Evolutionary conservation across 2,888 invertebrate species (phyloP).

Genomic region (Lasioglossum zephyrum): DNA sequence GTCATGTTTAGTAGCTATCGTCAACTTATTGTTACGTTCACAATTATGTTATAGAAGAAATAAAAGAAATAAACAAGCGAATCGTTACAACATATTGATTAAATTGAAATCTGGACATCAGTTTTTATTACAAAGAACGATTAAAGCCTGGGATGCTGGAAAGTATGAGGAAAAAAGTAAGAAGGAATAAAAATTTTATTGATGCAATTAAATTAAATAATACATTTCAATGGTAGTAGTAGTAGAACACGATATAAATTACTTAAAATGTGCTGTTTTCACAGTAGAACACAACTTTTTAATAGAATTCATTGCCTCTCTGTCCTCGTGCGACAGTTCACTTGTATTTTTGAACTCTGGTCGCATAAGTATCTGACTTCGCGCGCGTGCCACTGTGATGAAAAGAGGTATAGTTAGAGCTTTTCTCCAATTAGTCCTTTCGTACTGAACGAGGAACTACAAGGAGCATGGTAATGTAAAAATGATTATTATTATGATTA

Average conservation of each 20-base stretch:
- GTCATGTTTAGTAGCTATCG: not conserved
- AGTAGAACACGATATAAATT: not conserved
- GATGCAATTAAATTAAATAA: not conserved
- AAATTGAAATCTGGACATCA: not conserved
- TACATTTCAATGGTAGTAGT: not conserved
- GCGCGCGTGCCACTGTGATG: slow-evolving; percentile 84
- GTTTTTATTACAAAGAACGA: not conserved
- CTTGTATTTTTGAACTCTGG: slow-evolving; percentile 85
- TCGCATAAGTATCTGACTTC: slow-evolving; percentile 84
- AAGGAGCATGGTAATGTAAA: slow-evolving; percentile 50
- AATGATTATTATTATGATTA: not conserved
- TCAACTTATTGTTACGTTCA: not conserved
- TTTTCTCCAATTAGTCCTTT: slow-evolving; percentile 85
- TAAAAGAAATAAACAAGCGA: not conserved
- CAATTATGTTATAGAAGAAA: not conserved
- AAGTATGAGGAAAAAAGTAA: not conserved
- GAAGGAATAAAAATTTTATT: not conserved
- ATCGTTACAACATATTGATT: not conserved
- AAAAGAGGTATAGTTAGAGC: slow-evolving; percentile 85
- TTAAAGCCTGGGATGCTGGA: not conserved
- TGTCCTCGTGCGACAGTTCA: slow-evolving; percentile 73
- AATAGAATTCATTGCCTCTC: slow-evolving; percentile 76
- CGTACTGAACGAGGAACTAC: slow-evolving; percentile 85
- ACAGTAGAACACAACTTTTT: slow-evolving; percentile 76
- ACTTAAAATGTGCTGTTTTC: slow-evolving; percentile 63